phyloP scores from a whole-genome alignment of 2,888 invertebrate genomes.

The Mythimna pallens region DNA sequence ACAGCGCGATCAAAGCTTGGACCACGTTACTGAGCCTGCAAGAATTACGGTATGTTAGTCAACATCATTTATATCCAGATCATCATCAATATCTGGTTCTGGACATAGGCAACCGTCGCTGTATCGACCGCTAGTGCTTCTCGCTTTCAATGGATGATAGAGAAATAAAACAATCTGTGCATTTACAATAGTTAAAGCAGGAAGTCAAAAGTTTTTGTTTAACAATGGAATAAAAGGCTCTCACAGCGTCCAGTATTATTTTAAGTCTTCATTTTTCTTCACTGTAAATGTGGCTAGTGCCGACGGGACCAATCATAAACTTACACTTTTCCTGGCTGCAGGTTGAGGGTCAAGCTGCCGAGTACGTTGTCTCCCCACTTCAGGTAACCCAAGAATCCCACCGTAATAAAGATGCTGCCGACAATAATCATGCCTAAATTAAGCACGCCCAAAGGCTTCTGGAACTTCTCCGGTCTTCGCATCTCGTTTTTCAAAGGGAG shows the following conservation, averaged over 20 bases:
- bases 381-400: constrained; percentile 97
- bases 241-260: not conserved
- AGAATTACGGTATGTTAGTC: constrained; percentile 39
- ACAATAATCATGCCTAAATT: constrained; percentile 97
- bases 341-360: constrained; percentile 97
- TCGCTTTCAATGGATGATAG: not conserved
- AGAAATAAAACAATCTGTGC: not conserved
- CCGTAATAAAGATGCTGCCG: constrained; percentile 93
- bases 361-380: constrained; percentile 95
- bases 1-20: constrained; percentile 95
- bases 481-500: constrained; percentile 98
- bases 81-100: not conserved
- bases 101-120: not conserved
- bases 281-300: not conserved
- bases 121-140: not conserved
- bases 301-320: constrained; percentile 55
- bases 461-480: constrained; percentile 94
- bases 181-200: not conserved
- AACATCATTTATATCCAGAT: too few relatives aligned
- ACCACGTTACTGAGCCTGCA: constrained; percentile 95
- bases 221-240: not conserved
- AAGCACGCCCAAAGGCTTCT: constrained; percentile 95
- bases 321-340: constrained; percentile 92
- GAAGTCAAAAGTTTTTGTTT: not conserved
- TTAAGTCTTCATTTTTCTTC: not conserved